Evolutionary conservation across 2,113 vertebrate species (phyloP), one percentile per base, ranked within the genome.

Genomic region (Xiphophorus maculatus): DNA sequence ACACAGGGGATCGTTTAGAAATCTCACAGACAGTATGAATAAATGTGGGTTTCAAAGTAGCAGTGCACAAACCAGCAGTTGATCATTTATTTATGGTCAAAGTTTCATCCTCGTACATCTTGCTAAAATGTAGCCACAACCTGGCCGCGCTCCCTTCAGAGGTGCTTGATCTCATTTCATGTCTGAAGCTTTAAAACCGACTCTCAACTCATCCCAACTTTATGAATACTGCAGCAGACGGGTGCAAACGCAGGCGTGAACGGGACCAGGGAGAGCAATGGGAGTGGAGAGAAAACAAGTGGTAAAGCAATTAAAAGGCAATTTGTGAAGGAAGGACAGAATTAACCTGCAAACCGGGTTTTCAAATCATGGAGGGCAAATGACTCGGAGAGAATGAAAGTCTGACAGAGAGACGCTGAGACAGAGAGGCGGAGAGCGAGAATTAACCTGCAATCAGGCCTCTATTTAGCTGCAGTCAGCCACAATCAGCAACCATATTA

Each of bases 381-480:
- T 11, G 60, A 27, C 63, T 54, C 12, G 0, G 64, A 70, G 77
- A 33, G 84, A 71, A 72, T 6, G 48, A 63, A 27, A 58, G 48
- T 14, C 3, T 8, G 64, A 69, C 19, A 25, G 73, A 84, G 79
- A 88, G 82, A 81, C 69, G 65, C 27, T 22, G 40, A 42, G 69
- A 64, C 71, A 54, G 65, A 76, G 25, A 44, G 32, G 25, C 15
- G 70, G 79, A 78, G 77, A 72, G 76, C 75, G 62, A 77, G 76
- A 88, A 87, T 91, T 90, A 91, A 91, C 90, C 85, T 89, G 78
- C 84, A 91, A 90, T 88, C 85, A 88, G 70, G 82, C 84, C 69
- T 80, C 82, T 73, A 71, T 89, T 91, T 87, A 89, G 84, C 85
- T 76, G 84, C 84, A 87, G 84, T 85, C 87, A 81, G 66, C 84